Evolutionary conservation across 2,113 vertebrate genomes (phyloP), one percentile per base, ranked within the genome.

Genomic region (Neoarius graeffei): DNA sequence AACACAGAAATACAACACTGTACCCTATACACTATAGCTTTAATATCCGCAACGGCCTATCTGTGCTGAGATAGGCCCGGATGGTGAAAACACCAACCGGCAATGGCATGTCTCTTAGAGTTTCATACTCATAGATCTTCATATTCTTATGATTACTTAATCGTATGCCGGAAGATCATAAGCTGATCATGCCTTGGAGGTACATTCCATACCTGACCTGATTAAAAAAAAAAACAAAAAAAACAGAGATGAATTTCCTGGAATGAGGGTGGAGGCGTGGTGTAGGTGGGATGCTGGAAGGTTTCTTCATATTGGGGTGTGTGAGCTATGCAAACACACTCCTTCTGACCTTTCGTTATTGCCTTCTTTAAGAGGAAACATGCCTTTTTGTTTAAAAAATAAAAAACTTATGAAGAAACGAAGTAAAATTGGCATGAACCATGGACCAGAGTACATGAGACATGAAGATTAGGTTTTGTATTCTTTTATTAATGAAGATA

Each of bases 321-420:
- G 76, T 79, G 76, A 27, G 52, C 50, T 79, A 80, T 54, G 35
- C 19, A 85, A 62, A 82, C 81, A 52, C 59, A 83, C 59, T 48
- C 35, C 2, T 7, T 9, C 11, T 79, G 76, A 56, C 52, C 76
- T 79, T 79, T 56, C 76, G 25, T 54, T 79, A 54, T n/a, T 56
- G 50, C 27, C 25, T 79, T 35, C 13, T 83, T 50, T 50, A 42
- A n/a, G 59, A 64, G 59, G 35, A 83, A 66, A 50, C 42, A 7
- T 56, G 83, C 62, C n/a, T n/a, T 19, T 13, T 54, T 48, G 64
- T 35, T 35, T 35, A 35, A 35, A 35, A 35, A 35, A 35, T 35
- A 52, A 9, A 67, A 56, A 66, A 25, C 13, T n/a, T n/a, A 7
- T 62, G 62, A 60, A 56, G 25, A 81, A 86, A 81, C 30, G 52